Evolutionary conservation across 2,888 invertebrate genomes (phyloP).

Genomic region (Xiphydria camelus): DNA sequence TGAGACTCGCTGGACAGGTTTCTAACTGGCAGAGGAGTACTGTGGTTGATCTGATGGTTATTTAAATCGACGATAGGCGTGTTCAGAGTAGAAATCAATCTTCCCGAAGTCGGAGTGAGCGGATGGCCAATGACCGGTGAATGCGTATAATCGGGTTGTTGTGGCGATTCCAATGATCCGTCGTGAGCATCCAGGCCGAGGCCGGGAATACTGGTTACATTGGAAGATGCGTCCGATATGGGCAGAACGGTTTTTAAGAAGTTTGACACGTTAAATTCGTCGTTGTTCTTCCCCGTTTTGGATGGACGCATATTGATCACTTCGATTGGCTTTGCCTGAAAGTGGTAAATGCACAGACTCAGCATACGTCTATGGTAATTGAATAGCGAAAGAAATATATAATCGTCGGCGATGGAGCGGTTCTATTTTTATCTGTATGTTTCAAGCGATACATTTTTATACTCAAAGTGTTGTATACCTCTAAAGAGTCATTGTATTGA

Average conservation of each 20-base stretch:
- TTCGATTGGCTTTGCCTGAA: conserved; percentile 62
- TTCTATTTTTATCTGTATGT: too few relatives aligned
- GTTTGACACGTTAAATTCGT: conserved; percentile 63
- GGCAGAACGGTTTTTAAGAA: conserved; percentile 64
- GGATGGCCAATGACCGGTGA: conserved; percentile 60
- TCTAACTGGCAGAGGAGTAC: conserved; percentile 46
- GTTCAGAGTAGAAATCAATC: conserved; percentile 30
- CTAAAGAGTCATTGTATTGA: conserved; percentile 49
- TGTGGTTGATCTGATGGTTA: conserved; percentile 47
- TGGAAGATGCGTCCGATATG: conserved; percentile 50
- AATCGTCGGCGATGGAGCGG: too few relatives aligned
- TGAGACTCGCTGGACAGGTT: conserved; percentile 47
- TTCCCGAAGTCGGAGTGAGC: conserved; percentile 34
- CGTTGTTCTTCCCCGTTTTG: conserved; percentile 55
- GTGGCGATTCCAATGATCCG: conserved; percentile 34
- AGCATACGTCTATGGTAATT: too few relatives aligned
- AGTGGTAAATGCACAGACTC: too few relatives aligned
- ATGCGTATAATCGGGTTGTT: conserved; percentile 44
- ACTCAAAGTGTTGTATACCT: conserved; percentile 47
- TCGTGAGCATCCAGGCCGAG: conserved; percentile 48
- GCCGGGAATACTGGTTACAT: conserved; percentile 48
- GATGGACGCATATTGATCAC: conserved; percentile 63
- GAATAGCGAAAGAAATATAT: too few relatives aligned
- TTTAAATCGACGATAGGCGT: conserved; percentile 30
- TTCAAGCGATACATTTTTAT: too few relatives aligned